These are phyloP conservation scores for Tetramorium bicarinatum DNA, from an alignment of 2,888 invertebrate genomes.

Conservation along the genomic window DNA sequence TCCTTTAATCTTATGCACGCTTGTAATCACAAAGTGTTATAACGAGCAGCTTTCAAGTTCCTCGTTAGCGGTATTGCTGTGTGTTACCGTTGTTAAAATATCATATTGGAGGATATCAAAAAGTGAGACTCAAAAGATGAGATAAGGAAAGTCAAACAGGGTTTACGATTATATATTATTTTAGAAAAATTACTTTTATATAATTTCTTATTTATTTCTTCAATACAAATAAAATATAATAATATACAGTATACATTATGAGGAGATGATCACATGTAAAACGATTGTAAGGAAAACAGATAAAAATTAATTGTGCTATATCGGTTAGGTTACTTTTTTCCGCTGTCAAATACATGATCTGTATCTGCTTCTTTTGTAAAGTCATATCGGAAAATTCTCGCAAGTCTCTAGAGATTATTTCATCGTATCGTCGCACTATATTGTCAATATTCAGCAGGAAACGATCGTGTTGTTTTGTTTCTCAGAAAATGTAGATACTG, in stretches of 20 bases:
- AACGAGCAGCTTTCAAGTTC: constrained; percentile 22
- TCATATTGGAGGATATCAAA: background rate
- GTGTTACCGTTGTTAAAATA: constrained; percentile 20
- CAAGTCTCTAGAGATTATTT: constrained; percentile 1
- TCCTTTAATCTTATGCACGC: constrained; percentile 50
- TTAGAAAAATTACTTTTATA: background rate
- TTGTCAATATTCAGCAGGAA: constrained; percentile 17
- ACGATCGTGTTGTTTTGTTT: constrained; percentile 23
- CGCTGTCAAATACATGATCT: background rate
- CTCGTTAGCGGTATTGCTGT: constrained; percentile 28
- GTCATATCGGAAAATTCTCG: background rate
- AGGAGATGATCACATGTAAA: background rate
- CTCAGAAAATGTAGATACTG: background rate
- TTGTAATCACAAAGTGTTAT: constrained; percentile 47
- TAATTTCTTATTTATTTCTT: background rate
- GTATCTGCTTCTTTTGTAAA: background rate
- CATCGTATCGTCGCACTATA: constrained; percentile 10
- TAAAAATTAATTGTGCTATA: background rate
- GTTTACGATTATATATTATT: background rate
- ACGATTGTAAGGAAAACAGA: background rate
- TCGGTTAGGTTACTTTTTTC: background rate
- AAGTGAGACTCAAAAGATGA: background rate
- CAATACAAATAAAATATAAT: background rate
- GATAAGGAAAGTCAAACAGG: background rate
- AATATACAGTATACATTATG: background rate